Base-by-base conservation (phyloP, 1,140 invertebrate genomes). In the Caenorhabditis remanei region DNA sequence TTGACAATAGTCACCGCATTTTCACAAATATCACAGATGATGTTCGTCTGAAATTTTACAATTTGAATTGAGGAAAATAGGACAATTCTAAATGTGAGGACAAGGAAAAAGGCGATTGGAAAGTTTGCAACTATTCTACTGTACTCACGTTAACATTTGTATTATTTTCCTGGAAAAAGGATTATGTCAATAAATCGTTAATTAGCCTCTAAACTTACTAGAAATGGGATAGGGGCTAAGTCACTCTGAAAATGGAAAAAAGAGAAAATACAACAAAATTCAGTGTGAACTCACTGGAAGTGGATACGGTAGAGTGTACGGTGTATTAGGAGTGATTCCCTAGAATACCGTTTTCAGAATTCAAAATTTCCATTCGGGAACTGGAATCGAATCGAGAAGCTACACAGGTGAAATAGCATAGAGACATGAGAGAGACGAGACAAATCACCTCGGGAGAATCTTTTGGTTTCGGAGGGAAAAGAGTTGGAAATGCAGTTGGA, bases 11-110 rank as follows among this genome's bases (percentile, higher is more conserved):
- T 24, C 7, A 79, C n/a, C 7, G 46, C 71, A 24, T 32, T 50
- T 14, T 79, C 71, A 53, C 71, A 79, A 53, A 50, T 24, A 79
- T 79, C n/a, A 41, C 71, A 79, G 24, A 79, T n/a, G 13, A 50
- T 14, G 41, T 50, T 79, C 8, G 13, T n/a, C 71, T 79, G 71
- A n/a, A 71, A 71, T 19, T 7, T 24, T 7, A 16, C 41, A 43
- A 67, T 14, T 24, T 19, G 6, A 71, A 43, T 46, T 71, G 2
- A 46, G 16, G 40, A 21, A 63, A 9, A 32, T 32, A 21, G 21
- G 24, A 7, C 9, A 0, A 32, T 32, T 4, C 4, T 8, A 63
- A 16, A 71, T 14, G 14, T 14, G 24, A 32, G 4, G 21, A 50
- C 40, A 32, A 24, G n/a, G 46, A 13, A 53, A 9, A 79, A 9